phyloP scores from a whole-genome alignment of 2,113 vertebrate species.

The Pygoscelis antarcticus region DNA sequence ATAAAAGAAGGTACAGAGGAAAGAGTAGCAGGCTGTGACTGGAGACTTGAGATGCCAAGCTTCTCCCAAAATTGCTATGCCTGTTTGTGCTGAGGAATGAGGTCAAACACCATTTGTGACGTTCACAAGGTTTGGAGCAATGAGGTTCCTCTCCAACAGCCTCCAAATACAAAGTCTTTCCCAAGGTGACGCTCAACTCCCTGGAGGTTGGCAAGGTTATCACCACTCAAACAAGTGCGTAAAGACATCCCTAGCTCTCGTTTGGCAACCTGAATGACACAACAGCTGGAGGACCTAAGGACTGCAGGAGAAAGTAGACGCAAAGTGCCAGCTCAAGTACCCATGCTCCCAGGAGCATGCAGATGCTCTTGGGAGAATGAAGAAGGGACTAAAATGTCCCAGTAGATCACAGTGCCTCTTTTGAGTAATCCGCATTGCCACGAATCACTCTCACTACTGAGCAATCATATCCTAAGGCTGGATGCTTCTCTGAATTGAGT shows the following conservation, averaged over 20 bases:
- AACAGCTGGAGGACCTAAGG: not conserved
- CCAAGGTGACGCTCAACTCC: not conserved
- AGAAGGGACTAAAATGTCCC: not conserved
- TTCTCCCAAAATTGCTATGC: not conserved
- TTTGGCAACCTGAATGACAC: not conserved
- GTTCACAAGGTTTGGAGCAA: not conserved
- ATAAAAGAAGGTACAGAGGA: not conserved
- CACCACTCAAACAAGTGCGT: not conserved
- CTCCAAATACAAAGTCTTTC: not conserved
- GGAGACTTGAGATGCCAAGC: not conserved
- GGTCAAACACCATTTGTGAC: not conserved
- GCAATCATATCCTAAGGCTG: not conserved
- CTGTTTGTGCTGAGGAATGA: not conserved
- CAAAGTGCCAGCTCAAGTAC: not conserved
- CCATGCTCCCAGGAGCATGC: not conserved
- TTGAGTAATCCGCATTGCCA: not conserved
- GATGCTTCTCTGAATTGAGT: not conserved
- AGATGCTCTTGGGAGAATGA: not conserved
- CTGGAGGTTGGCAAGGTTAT: not conserved
- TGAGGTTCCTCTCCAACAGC: not conserved
- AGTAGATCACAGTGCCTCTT: not conserved
- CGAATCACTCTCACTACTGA: fast-evolving
- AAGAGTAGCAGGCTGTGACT: not conserved
- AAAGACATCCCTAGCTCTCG: not conserved
- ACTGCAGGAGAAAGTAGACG: not conserved